phyloP scores from a whole-genome alignment of 2,888 invertebrate species.

The Dione juno region DNA sequence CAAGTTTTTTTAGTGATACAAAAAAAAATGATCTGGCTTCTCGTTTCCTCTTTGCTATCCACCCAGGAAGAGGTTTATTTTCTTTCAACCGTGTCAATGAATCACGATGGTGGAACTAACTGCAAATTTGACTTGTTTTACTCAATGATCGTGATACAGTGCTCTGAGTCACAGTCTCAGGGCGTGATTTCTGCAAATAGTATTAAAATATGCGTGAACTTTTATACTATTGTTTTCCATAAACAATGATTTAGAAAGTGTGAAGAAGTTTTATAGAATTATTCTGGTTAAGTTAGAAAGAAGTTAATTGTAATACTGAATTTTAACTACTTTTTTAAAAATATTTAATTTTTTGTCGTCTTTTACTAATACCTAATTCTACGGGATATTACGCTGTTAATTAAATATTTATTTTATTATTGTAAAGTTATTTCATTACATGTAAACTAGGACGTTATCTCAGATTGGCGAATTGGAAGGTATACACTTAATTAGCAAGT shows the following conservation, averaged over 20 bases:
- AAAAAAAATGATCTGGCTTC: constrained; percentile 47
- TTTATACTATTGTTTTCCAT: constrained; percentile 49
- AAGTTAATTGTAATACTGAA: background rate
- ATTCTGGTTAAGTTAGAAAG: constrained; percentile 24
- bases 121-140: constrained; percentile 67
- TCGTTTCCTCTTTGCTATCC: constrained; percentile 48
- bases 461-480: constrained; percentile 18
- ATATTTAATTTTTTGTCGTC: background rate
- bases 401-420: background rate
- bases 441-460: constrained; percentile 17
- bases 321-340: background rate
- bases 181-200: constrained; percentile 56
- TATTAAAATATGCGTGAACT: constrained; percentile 53
- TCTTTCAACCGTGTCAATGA: constrained; percentile 55
- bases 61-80: constrained; percentile 47
- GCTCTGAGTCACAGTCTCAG: constrained; percentile 58
- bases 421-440: constrained; percentile 5
- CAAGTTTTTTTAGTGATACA: constrained; percentile 44
- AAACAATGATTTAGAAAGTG: constrained; percentile 54
- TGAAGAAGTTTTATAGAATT: constrained; percentile 35
- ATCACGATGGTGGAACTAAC: constrained; percentile 63
- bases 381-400: too few relatives aligned
- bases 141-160: constrained; percentile 43
- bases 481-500: constrained; percentile 22
- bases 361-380: too few relatives aligned